Conservation (phyloP, 2,888 invertebrate genomes). For the Scaptomyza caliginosa region DNA sequence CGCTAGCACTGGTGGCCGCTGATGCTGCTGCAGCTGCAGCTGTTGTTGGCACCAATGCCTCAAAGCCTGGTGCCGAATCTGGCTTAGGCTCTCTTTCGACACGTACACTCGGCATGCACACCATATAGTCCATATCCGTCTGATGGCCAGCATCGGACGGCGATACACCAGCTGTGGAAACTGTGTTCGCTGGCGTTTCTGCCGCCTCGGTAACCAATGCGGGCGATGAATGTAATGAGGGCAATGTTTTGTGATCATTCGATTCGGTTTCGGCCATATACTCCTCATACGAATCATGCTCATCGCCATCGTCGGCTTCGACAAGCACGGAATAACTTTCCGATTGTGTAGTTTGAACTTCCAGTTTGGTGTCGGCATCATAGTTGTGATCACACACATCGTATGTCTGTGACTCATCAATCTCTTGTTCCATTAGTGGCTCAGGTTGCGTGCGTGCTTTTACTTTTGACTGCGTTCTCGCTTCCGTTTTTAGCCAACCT, state of each 20-base stretch:
- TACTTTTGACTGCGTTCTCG: constrained; percentile 29
- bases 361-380: constrained; percentile 57
- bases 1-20: background rate
- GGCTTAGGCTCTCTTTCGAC: constrained; percentile 44
- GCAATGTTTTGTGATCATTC: constrained; percentile 44
- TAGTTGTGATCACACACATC: constrained; percentile 65
- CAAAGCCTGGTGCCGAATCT: constrained; percentile 31
- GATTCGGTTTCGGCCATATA: constrained; percentile 42
- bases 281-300: constrained; percentile 53
- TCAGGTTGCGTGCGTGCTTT: constrained; percentile 30
- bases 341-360: constrained; percentile 62
- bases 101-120: constrained; percentile 48
- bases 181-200: constrained; percentile 6
- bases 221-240: constrained; percentile 35
- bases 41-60: constrained; percentile 13
- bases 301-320: constrained; percentile 61
- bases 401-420: constrained; percentile 47
- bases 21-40: background rate
- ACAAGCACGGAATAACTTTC: constrained; percentile 69
- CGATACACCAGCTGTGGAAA: constrained; percentile 21
- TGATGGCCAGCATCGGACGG: constrained; percentile 40
- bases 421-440: constrained; percentile 45
- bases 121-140: constrained; percentile 58
- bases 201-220: constrained; percentile 37
- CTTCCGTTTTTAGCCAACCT: constrained; percentile 62